Conservation (phyloP, 2,888 invertebrate genomes). For the Lycophotia porphyrea region DNA sequence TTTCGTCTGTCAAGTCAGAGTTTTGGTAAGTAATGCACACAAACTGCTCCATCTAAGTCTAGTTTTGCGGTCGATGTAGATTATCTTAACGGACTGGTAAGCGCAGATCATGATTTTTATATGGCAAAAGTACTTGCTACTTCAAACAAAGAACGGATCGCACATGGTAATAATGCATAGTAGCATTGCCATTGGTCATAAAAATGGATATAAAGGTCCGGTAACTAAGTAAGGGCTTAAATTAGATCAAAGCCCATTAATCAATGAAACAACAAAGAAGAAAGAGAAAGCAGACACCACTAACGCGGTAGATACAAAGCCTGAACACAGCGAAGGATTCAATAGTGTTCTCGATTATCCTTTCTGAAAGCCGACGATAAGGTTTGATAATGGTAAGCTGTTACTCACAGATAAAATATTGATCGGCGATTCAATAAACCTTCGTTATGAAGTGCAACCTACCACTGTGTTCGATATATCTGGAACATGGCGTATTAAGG, state of each 20-base stretch:
- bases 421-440: conserved; percentile 78
- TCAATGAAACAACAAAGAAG: conserved; percentile 41
- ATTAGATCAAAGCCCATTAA: conserved; percentile 33
- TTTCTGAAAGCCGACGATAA: conserved; percentile 71
- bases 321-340: conserved; percentile 54
- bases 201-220: neutral
- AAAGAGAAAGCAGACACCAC: conserved; percentile 41
- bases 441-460: conserved; percentile 71
- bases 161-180: neutral
- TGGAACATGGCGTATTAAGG: conserved; percentile 78
- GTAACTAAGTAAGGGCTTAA: conserved; percentile 10
- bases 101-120: neutral
- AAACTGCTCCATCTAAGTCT: conserved; percentile 8
- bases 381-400: conserved; percentile 67
- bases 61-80: conserved; percentile 2
- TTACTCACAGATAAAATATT: conserved; percentile 76
- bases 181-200: neutral
- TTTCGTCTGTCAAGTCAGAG: neutral
- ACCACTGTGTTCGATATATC: conserved; percentile 66
- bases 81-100: conserved; percentile 23
- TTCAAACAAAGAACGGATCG: neutral
- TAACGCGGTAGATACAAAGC: conserved; percentile 40
- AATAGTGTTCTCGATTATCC: conserved; percentile 68
- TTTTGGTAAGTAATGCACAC: neutral
- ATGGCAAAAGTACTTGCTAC: neutral